Evolutionary conservation across 2,888 invertebrate genomes (phyloP).

Genomic region (Ophion slaviceki): DNA sequence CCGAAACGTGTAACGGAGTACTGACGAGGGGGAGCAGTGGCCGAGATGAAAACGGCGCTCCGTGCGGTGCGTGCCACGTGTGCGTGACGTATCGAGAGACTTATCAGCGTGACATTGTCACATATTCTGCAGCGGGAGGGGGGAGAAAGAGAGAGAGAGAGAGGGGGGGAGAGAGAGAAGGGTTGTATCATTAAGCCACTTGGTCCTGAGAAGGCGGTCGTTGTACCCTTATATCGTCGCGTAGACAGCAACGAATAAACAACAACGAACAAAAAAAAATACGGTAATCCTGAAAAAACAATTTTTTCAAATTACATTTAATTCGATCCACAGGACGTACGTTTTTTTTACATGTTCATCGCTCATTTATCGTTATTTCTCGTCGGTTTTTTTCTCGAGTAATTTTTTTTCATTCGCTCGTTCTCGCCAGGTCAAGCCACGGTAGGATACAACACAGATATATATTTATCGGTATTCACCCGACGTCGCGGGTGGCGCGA

Average conservation of each 20-base stretch:
- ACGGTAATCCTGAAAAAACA: too few relatives aligned
- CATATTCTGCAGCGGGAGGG: background rate
- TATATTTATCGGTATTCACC: slow-evolving; percentile 12
- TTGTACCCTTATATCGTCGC: background rate
- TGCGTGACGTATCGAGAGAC: slow-evolving; percentile 43
- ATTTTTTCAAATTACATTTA: too few relatives aligned
- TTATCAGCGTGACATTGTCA: slow-evolving; percentile 51
- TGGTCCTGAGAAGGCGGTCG: background rate
- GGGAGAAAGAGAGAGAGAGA: background rate
- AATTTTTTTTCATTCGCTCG: background rate
- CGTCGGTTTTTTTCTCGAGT: background rate
- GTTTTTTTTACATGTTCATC: too few relatives aligned
- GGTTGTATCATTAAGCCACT: background rate
- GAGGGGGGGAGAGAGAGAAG: too few relatives aligned
- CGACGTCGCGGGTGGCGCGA: slow-evolving; percentile 37
- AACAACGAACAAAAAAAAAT: too few relatives aligned
- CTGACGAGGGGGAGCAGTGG: slow-evolving; percentile 2
- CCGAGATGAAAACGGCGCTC: slow-evolving; percentile 13
- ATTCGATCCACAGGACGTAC: too few relatives aligned
- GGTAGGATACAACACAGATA: background rate
- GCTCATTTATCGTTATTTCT: background rate
- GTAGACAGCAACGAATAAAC: background rate
- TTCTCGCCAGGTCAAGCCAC: background rate
- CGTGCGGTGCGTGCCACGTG: slow-evolving; percentile 28
- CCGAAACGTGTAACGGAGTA: background rate